These are phyloP conservation scores for Drosophila parthenogenetica DNA, from an alignment of 2,888 invertebrate genomes.

Conservation along the genomic window DNA sequence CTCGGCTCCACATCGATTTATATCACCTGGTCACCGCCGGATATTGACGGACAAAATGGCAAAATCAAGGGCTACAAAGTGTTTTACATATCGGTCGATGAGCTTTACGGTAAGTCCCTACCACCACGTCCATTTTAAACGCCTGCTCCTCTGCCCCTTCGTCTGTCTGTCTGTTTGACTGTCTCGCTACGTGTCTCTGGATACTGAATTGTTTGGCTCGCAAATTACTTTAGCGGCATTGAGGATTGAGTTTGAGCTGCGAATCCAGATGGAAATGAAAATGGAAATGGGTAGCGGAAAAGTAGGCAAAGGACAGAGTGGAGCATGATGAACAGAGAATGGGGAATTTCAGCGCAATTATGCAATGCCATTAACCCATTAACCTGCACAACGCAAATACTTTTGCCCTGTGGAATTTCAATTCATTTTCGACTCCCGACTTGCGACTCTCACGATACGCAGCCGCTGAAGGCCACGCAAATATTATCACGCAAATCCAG, in stretches of 20 bases:
- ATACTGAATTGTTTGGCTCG: slow-evolving; percentile 61
- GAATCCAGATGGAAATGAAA: background rate
- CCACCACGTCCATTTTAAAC: background rate
- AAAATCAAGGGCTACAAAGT: slow-evolving; percentile 94
- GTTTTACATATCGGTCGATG: slow-evolving; percentile 91
- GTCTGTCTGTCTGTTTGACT: slow-evolving; percentile 18
- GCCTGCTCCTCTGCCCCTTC: background rate
- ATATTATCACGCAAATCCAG: background rate
- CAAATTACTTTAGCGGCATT: slow-evolving; percentile 67
- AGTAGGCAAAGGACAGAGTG: background rate
- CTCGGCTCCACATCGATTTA: slow-evolving; percentile 93
- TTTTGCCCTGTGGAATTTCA: slow-evolving; percentile 1
- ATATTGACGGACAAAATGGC: slow-evolving; percentile 92
- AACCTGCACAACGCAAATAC: slow-evolving; percentile 53
- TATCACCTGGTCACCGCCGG: slow-evolving; percentile 94
- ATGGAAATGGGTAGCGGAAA: background rate
- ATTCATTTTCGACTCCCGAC: background rate
- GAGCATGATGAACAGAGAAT: slow-evolving; percentile 21
- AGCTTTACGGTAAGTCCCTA: slow-evolving; percentile 89
- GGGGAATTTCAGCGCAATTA: slow-evolving; percentile 65
- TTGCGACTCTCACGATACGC: background rate
- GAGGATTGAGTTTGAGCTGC: slow-evolving; percentile 15
- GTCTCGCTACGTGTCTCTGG: slow-evolving; percentile 33
- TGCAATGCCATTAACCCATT: slow-evolving; percentile 77
- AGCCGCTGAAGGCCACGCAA: background rate